Base-by-base conservation (phyloP, 2,113 vertebrate genomes). In the Muscicapa adusta region DNA sequence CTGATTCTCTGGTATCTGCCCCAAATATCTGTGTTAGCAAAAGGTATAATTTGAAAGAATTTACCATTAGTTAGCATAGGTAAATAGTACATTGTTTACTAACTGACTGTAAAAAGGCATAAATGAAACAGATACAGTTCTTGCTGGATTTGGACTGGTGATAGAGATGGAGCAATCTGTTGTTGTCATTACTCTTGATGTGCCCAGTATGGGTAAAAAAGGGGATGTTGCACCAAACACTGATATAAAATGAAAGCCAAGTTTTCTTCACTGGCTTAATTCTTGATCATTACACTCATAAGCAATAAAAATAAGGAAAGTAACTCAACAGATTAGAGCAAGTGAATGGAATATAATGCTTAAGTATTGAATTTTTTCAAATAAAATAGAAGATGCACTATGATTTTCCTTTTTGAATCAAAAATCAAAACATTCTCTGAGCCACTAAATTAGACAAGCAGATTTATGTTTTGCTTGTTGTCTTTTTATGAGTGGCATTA, bases 301-400 rank as follows among this genome's bases (percentile, higher is more conserved):
- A 86, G 51, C 56, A 86, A 60, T 84, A 84, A 88, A 94, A 90
- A 80, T 60, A 94, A 71, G 58, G 63, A 70, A 85, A 92, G 25
- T 34, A 77, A 95, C 70, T 85, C 11, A 93, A 86, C 6, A 5
- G 63, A 85, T 91, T 89, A 92, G 47, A 85, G 42, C 28, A 57
- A 91, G 38, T 12, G 48, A 90, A 19, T 58, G 51, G 15, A 89
- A 83, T 91, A 57, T 63, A 73, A 66, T 88, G 34, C 60, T 48
- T 50, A 66, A 77, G 74, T 71, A 77, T 6, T 85, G 40, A 90
- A 74, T 95, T 81, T 67, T 92, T 91, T 83, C 26, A 57, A 58
- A 88, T 54, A 50, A 76, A 83, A 40, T 43, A 54, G 31, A 82
- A 72, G 25, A 80, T 67, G 40, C 83, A 60, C 63, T 80, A 19